Evolutionary conservation across 2,797 vertebrate species (phyloP).

Genomic region (Centroberyx gerrardi): DNA sequence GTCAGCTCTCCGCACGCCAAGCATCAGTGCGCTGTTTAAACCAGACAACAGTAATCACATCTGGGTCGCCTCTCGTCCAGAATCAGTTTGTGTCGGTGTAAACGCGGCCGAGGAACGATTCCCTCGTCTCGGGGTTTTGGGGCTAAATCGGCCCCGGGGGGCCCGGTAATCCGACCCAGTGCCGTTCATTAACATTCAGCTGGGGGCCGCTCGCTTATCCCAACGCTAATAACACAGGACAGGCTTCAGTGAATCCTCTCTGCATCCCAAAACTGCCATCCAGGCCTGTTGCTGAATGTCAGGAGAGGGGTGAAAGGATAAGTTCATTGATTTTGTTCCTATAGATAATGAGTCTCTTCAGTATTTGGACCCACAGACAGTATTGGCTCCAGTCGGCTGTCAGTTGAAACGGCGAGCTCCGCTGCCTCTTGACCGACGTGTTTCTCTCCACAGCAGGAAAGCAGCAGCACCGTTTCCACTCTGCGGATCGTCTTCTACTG

Average conservation of each 20-base stretch:
- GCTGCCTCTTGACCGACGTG: too few species aligned
- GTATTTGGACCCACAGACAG: too few species aligned
- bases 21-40: background rate
- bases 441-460: too few species aligned
- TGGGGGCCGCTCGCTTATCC: constrained; percentile 42
- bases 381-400: too few species aligned
- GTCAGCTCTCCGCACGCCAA: background rate
- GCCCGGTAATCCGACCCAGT: constrained; percentile 52
- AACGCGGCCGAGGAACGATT: constrained; percentile 37
- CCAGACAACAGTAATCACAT: constrained; percentile 45
- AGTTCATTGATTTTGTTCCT: too few species aligned
- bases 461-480: too few species aligned
- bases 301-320: too few species aligned
- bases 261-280: background rate
- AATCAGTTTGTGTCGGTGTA: constrained; percentile 41
- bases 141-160: constrained; percentile 53
- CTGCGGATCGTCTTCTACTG: too few species aligned
- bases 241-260: constrained; percentile 18
- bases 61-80: constrained; percentile 16
- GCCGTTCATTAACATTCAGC: constrained; percentile 63
- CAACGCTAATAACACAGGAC: constrained; percentile 44
- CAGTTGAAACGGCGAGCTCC: too few species aligned
- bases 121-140: constrained; percentile 30
- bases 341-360: too few species aligned
- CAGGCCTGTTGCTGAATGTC: background rate